A percentile compares a stretch with the other conserved stretches of the same genome.
phyloP scores from a whole-genome alignment of 2,888 invertebrate species.

The Epinotia ramella region DNA sequence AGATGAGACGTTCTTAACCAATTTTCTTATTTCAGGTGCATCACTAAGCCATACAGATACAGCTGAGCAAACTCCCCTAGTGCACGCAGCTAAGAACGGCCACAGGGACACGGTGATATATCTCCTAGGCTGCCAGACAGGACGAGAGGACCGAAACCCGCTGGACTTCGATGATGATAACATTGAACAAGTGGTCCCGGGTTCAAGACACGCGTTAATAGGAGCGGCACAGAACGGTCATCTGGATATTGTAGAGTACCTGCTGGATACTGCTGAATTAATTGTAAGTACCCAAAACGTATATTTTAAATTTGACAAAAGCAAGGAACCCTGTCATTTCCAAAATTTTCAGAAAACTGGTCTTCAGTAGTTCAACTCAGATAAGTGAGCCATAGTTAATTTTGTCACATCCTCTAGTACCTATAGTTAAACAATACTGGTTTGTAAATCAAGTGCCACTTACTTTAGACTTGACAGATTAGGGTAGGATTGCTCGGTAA shows the following conservation, averaged over 20 bases:
- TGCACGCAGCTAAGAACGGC: slow-evolving; percentile 96
- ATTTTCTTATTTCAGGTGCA: slow-evolving; percentile 76
- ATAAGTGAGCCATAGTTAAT: neutral
- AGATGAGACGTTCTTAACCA: neutral
- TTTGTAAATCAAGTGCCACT: neutral
- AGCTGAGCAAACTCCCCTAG: slow-evolving; percentile 93
- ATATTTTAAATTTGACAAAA: neutral
- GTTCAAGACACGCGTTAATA: slow-evolving; percentile 94
- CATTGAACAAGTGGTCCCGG: slow-evolving; percentile 90
- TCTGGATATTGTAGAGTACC: slow-evolving; percentile 94
- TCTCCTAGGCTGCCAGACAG: slow-evolving; percentile 90
- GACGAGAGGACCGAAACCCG: slow-evolving; percentile 88
- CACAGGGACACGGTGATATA: slow-evolving; percentile 95
- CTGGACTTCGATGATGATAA: slow-evolving; percentile 74
- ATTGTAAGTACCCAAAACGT: slow-evolving; percentile 85
- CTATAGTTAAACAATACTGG: too few relatives aligned
- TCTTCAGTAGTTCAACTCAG: neutral
- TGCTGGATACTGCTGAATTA: slow-evolving; percentile 94
- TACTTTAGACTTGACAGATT: neutral
- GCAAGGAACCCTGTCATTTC: neutral
- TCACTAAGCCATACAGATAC: slow-evolving; percentile 92
- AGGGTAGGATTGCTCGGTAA: neutral
- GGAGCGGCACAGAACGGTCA: slow-evolving; percentile 95
- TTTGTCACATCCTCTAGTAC: too few relatives aligned
- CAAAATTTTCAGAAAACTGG: neutral